These are phyloP conservation scores for Oscheius sp. DNA, from an alignment of 2,888 invertebrate species.

Conservation along the genomic window DNA sequence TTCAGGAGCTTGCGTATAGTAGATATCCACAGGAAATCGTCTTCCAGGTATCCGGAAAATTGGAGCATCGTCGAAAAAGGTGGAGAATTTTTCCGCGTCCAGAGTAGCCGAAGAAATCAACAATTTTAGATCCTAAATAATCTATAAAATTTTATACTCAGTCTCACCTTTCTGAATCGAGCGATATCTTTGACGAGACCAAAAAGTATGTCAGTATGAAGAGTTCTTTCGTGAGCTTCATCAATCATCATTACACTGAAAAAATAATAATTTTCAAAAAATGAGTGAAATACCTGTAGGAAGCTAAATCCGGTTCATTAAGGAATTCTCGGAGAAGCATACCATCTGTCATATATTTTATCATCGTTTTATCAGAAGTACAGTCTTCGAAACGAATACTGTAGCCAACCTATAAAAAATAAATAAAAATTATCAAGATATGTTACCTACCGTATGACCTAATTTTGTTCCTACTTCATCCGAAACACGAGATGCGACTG, in stretches of 20 bases:
- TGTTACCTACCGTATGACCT: conserved; percentile 77
- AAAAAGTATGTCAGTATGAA: conserved; percentile 97
- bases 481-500: conserved; percentile 96
- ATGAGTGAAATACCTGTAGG: conserved; percentile 85
- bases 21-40: conserved; percentile 91
- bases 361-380: conserved; percentile 92
- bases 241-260: conserved; percentile 96
- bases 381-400: conserved; percentile 98
- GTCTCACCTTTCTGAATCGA: conserved; percentile 53
- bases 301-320: conserved; percentile 92
- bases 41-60: conserved; percentile 97
- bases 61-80: conserved; percentile 97
- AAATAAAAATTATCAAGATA: conserved; percentile 35
- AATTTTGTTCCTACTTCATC: conserved; percentile 96
- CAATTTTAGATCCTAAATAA: conserved; percentile 86
- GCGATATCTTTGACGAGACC: conserved; percentile 83
- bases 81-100: conserved; percentile 91
- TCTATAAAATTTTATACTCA: neutral
- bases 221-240: conserved; percentile 97
- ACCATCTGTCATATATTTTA: conserved; percentile 99
- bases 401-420: conserved; percentile 78
- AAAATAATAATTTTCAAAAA: too few relatives aligned
- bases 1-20: conserved; percentile 98
- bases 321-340: conserved; percentile 96
- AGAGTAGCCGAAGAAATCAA: conserved; percentile 97